phyloP scores from a whole-genome alignment of 1,140 invertebrate genomes.

The Solenopsis invicta region DNA sequence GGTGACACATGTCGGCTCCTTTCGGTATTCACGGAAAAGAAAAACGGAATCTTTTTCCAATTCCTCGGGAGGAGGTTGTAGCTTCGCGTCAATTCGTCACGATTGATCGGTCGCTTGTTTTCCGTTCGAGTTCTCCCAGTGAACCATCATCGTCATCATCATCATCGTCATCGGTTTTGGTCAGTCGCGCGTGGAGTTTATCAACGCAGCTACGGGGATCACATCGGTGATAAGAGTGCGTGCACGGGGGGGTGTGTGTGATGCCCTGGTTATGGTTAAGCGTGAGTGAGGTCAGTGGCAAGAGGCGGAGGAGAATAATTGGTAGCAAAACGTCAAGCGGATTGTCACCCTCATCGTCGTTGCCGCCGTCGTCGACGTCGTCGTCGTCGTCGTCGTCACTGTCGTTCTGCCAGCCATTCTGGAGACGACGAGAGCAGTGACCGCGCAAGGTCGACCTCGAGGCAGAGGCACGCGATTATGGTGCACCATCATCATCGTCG shows the following conservation, averaged over 20 bases:
- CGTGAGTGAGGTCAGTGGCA: conserved; percentile 84
- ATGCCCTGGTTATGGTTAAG: conserved; percentile 85
- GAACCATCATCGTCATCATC: conserved; percentile 3
- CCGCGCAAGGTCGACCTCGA: conserved; percentile 67
- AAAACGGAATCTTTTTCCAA: not conserved
- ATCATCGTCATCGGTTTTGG: not conserved
- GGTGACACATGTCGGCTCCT: not conserved
- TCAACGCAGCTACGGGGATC: conserved; percentile 62
- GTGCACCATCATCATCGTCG: conserved; percentile 76
- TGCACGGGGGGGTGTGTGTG: conserved; percentile 81
- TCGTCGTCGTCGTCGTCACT: conserved; percentile 37
- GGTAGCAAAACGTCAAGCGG: conserved; percentile 63
- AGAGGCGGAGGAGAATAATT: conserved; percentile 80
- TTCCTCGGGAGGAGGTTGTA: not conserved
- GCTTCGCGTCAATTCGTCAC: not conserved
- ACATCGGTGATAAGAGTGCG: conserved; percentile 72
- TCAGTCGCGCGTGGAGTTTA: conserved; percentile 66
- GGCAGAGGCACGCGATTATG: conserved; percentile 78
- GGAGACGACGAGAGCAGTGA: conserved; percentile 64
- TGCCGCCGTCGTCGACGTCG: conserved; percentile 50
- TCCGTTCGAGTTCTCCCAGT: not conserved
- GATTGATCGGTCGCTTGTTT: conserved; percentile 16
- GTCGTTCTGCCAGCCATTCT: conserved; percentile 48
- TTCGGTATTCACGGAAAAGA: not conserved
- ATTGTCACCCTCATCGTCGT: conserved; percentile 68